Conservation (phyloP, 2,113 vertebrate genomes). For the Lophochroa leadbeateri region DNA sequence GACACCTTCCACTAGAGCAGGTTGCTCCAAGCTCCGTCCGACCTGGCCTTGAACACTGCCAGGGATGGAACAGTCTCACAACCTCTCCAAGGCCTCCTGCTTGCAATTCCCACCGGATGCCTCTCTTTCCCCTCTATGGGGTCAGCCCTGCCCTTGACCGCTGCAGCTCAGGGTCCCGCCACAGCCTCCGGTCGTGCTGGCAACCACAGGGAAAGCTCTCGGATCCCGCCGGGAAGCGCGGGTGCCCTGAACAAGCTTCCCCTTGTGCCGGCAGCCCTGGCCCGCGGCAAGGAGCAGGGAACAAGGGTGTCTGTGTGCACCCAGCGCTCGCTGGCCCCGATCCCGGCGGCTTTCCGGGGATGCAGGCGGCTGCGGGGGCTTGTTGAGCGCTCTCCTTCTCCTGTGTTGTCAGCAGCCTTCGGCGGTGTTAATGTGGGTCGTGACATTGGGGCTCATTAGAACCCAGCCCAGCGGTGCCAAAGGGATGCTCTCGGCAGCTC, state of each 20-base stretch:
- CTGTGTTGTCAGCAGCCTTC: not conserved
- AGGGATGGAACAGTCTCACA: not conserved
- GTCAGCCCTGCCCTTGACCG: not conserved
- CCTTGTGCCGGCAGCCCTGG: not conserved
- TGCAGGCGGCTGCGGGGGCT: not conserved
- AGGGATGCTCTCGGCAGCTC: not conserved
- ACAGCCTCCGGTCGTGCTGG: too few relatives aligned
- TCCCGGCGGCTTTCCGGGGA: constrained; percentile 35
- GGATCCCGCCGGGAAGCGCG: too few relatives aligned
- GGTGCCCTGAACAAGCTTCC: too few relatives aligned
- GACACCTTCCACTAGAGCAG: not conserved
- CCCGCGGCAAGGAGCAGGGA: not conserved
- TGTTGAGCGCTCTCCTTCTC: not conserved
- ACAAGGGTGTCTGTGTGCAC: constrained; percentile 36
- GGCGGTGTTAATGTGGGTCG: constrained; percentile 42
- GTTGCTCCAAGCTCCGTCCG: not conserved
- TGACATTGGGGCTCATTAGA: constrained; percentile 30
- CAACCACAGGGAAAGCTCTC: too few relatives aligned
- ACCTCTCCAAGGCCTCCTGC: not conserved
- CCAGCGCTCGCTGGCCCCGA: not conserved
- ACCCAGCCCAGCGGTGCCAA: not conserved
- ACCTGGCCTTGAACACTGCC: not conserved
- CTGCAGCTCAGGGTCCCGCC: too few relatives aligned
- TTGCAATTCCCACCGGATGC: not conserved
- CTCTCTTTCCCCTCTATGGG: not conserved